phyloP scores from a whole-genome alignment of 2,113 vertebrate species.

The Chaetodon auriga region DNA sequence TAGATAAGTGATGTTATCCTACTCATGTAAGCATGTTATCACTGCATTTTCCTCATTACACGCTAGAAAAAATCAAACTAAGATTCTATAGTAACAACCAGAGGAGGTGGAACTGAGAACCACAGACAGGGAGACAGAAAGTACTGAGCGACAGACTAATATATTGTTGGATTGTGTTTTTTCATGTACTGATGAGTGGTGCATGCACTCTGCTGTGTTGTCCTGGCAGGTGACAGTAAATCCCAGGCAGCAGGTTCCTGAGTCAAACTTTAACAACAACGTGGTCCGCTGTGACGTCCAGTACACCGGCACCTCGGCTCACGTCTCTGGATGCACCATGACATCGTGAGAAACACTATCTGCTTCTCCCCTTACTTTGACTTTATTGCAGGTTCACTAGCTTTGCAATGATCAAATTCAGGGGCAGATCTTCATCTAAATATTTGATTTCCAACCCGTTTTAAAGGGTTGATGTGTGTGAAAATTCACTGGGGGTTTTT shows the following conservation, averaged over 20 bases:
- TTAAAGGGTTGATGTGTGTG: neutral
- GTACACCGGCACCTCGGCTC: slow-evolving; percentile 84
- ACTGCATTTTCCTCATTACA: neutral
- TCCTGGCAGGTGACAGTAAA: slow-evolving; percentile 85
- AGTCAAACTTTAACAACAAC: slow-evolving; percentile 88
- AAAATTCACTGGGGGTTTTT: neutral
- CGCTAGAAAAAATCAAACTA: neutral
- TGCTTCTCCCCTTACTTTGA: no score
- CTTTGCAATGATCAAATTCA: no score
- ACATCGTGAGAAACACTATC: slow-evolving; percentile 71
- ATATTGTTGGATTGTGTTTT: no score
- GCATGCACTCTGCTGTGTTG: neutral
- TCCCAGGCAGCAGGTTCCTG: slow-evolving; percentile 83
- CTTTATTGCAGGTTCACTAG: no score
- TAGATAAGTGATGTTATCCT: neutral
- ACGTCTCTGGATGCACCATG: slow-evolving; percentile 82
- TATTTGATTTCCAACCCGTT: no score
- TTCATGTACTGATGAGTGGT: neutral
- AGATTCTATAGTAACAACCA: neutral
- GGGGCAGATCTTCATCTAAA: no score
- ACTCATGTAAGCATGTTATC: neutral
- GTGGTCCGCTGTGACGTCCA: slow-evolving; percentile 84
- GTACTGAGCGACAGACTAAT: no score
- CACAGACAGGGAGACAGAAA: neutral
- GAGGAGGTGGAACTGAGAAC: neutral